These are phyloP conservation scores for Platichthys stellatus DNA, from an alignment of 2,113 vertebrate species.

Conservation along the genomic window DNA sequence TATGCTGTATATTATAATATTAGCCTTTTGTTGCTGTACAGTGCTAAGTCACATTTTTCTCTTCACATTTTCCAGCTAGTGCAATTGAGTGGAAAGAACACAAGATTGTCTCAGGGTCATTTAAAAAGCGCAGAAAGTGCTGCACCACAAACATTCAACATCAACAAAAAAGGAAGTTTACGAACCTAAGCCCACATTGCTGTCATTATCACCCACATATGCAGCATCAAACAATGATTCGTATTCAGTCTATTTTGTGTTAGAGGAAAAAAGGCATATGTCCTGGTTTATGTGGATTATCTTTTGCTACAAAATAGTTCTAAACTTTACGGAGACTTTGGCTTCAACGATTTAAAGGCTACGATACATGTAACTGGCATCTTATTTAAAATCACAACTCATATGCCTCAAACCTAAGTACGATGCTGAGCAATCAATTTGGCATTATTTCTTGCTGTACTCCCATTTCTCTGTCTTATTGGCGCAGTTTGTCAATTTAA, in stretches of 20 bases:
- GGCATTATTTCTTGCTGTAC: background rate
- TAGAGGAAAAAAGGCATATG: background rate
- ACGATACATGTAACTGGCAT: too few relatives aligned
- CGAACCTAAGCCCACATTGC: too few relatives aligned
- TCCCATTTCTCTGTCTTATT: slow-evolving; percentile 12
- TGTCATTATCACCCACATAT: too few relatives aligned
- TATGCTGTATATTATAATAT: background rate
- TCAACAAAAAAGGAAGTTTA: too few relatives aligned
- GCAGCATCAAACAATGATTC: too few relatives aligned
- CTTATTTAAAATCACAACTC: background rate
- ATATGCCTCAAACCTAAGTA: background rate
- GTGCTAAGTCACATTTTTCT: background rate
- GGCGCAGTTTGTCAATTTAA: slow-evolving; percentile 34
- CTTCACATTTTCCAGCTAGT: background rate
- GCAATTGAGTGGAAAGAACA: slow-evolving; percentile 9
- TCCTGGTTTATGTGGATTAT: background rate
- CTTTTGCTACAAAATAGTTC: background rate
- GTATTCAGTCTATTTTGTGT: background rate
- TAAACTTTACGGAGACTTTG: background rate
- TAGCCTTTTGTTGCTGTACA: too few relatives aligned
- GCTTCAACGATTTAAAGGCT: too few relatives aligned
- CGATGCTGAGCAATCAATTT: background rate
- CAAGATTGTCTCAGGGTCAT: slow-evolving; percentile 8
- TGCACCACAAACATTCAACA: background rate
- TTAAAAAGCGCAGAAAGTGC: background rate